A percentile compares a stretch with the other conserved stretches of the same genome.
Conservation (phyloP, 2,888 invertebrate genomes). For the Trimorus sp. region DNA sequence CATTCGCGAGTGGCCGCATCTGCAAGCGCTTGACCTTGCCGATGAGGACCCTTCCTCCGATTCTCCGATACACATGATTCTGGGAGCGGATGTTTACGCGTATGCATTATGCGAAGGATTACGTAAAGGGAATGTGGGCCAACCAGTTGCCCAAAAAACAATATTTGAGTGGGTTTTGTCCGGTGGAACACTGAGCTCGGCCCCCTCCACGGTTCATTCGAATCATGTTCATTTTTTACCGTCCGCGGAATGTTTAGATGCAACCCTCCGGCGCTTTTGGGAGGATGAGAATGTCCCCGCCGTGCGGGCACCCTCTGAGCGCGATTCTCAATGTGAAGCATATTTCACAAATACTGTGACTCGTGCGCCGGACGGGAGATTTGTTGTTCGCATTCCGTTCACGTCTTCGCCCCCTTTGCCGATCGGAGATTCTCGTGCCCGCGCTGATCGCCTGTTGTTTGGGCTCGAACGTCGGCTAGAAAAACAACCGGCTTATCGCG, state of each 20-base stretch:
- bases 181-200: background rate
- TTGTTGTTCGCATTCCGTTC: background rate
- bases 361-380: background rate
- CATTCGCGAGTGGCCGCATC: constrained; percentile 2
- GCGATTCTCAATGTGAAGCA: background rate
- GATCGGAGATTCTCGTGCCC: background rate
- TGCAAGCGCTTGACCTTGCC: constrained; percentile 5
- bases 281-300: background rate
- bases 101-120: no score
- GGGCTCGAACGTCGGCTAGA: background rate
- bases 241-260: background rate
- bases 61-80: background rate
- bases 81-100: constrained; percentile 9
- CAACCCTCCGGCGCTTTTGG: background rate
- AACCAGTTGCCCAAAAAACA: constrained; percentile 5
- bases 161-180: constrained; percentile 12
- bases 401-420: background rate
- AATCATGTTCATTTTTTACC: background rate
- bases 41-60: constrained; percentile 7
- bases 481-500: background rate
- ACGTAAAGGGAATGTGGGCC: background rate
- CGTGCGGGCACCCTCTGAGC: background rate
- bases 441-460: background rate
- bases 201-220: background rate
- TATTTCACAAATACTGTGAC: background rate